phyloP scores from a whole-genome alignment of 2,888 invertebrate genomes.

The Galerucella pusilla region DNA sequence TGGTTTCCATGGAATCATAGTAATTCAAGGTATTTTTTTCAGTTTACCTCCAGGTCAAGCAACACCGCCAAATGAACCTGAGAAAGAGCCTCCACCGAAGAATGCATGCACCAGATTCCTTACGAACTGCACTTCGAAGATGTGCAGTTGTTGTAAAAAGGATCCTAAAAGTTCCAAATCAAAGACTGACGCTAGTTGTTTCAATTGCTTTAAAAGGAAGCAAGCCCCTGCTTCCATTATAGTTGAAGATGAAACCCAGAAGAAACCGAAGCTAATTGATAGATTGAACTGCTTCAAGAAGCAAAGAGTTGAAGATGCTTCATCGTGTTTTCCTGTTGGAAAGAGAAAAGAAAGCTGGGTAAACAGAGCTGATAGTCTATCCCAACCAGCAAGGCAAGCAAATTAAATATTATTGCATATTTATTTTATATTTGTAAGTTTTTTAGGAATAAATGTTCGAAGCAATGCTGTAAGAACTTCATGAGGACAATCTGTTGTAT shows the following conservation, averaged over 20 bases:
- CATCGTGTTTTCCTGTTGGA: conserved; percentile 56
- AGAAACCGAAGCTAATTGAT: conserved; percentile 56
- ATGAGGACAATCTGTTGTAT: conserved; percentile 59
- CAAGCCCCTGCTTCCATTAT: conserved; percentile 48
- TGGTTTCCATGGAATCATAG: not conserved
- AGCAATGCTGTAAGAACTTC: conserved; percentile 53
- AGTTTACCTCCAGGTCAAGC: conserved; percentile 53
- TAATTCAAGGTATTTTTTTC: conserved; percentile 18
- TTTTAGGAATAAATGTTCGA: conserved; percentile 52
- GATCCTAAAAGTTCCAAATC: conserved; percentile 33
- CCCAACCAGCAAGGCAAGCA: conserved; percentile 60
- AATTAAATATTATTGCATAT: not conserved
- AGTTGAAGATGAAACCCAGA: conserved; percentile 62
- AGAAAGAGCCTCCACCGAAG: conserved; percentile 49
- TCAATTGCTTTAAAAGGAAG: conserved; percentile 62
- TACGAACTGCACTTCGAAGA: conserved; percentile 52
- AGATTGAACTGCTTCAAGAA: conserved; percentile 62
- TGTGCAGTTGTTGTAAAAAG: conserved; percentile 51
- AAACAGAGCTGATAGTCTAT: conserved; percentile 69
- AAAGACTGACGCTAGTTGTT: conserved; percentile 62
- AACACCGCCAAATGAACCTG: conserved; percentile 49
- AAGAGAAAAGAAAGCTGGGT: conserved; percentile 66
- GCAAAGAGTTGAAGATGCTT: conserved; percentile 66
- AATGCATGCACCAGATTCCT: conserved; percentile 55
- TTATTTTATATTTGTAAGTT: conserved; percentile 1